Evolutionary conservation across 2,113 vertebrate species (phyloP), one percentile per base, ranked within the genome.

Genomic region (Embiotoca jacksoni): DNA sequence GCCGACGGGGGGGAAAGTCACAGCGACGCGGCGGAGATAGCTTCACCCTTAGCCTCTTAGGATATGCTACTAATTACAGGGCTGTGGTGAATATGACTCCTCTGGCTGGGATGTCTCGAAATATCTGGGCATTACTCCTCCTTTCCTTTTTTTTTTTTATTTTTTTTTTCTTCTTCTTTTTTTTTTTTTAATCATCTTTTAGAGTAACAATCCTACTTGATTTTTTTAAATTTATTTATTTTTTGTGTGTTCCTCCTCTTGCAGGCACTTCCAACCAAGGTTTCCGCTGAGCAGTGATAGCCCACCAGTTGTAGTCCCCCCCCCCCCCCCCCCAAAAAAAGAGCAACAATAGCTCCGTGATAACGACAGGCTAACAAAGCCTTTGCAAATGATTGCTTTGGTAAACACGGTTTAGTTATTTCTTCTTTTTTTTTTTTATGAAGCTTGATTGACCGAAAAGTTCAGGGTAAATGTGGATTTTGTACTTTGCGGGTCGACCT

Each of bases 51-150:
- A 92, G 89, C 91, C 88, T 87, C 79, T 76, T 9, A 82, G 80
- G 84, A 90, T 89, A 88, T 87, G 92, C 87, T 90, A 91, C 90
- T 92, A 91, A 92, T 92, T 92, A 92, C 90, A 84, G 89, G 80
- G 81, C 80, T 83, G 78, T 58, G 78, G 47, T 80, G 64, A 47
- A 72, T 63, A 56, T 30, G 60, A 77, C 74, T 87, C 68, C 60
- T 59, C 58, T 69, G 15, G 35, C 65, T 67, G 37, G 86, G 54
- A 55, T 81, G 35, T 70, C 46, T 66, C 11, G 3, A 52, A 55
- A 73, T 52, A 63, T 80, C n/a, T 35, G 10, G 6, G 35, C 53
- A 14, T 41, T 57, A 66, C 57, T 84, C 73, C 57, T 13, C 52
- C 23, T 23, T 23, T 23, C 23, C 23, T 23, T 23, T 23, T 23